Evolutionary conservation across 2,797 vertebrate genomes (phyloP).

Genomic region (Channa striata): DNA sequence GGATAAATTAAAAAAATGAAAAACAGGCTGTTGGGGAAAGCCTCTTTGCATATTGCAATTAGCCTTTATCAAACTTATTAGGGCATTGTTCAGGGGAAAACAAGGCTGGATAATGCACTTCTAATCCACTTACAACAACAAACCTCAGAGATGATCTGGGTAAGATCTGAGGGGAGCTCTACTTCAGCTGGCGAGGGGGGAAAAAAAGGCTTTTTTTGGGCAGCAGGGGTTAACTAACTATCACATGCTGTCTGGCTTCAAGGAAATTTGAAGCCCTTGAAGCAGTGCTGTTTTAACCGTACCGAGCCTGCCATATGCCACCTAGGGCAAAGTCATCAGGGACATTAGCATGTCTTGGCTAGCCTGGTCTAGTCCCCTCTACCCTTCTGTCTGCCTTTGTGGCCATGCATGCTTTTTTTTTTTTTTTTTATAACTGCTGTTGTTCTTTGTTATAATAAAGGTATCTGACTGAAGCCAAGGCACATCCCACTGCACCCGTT

Average conservation of each 20-base stretch:
- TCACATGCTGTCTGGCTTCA: slow-evolving; percentile 80
- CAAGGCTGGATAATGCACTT: slow-evolving; percentile 77
- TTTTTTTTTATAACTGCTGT: slow-evolving; percentile 63
- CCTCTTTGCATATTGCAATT: slow-evolving; percentile 82
- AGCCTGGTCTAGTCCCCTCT: slow-evolving; percentile 84
- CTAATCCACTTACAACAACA: slow-evolving; percentile 82
- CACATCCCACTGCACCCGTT: slow-evolving; percentile 88
- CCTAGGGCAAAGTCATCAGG: slow-evolving; percentile 82
- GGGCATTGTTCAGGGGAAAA: slow-evolving; percentile 76
- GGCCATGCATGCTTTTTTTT: slow-evolving; percentile 68
- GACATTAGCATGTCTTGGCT: slow-evolving; percentile 86
- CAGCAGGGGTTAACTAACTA: slow-evolving; percentile 82
- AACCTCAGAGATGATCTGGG: slow-evolving; percentile 78
- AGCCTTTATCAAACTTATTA: slow-evolving; percentile 80
- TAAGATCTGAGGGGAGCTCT: slow-evolving; percentile 72
- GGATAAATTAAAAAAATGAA: slow-evolving; percentile 53
- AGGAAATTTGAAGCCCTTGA: slow-evolving; percentile 82
- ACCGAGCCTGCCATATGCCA: slow-evolving; percentile 82
- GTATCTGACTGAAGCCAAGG: slow-evolving; percentile 89
- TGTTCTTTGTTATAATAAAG: slow-evolving; percentile 86
- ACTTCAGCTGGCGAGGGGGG: slow-evolving; percentile 73
- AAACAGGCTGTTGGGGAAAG: slow-evolving; percentile 59
- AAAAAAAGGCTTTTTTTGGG: slow-evolving; percentile 73
- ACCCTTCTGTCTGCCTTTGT: slow-evolving; percentile 79
- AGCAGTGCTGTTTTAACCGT: slow-evolving; percentile 78